Base-by-base conservation (phyloP, 2,888 invertebrate genomes). In the Cephonodes hylas region DNA sequence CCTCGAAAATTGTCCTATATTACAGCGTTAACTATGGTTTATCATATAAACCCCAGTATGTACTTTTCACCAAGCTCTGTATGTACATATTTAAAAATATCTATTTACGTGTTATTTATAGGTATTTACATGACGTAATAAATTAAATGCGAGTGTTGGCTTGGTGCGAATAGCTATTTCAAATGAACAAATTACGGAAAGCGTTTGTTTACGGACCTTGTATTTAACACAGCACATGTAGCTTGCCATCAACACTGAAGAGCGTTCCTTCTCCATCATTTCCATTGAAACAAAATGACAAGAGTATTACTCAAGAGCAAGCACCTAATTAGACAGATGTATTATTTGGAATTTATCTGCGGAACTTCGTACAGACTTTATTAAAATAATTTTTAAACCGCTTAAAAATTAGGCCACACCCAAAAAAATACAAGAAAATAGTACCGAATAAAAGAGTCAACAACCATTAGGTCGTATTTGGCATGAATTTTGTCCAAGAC, bases 11-110 rank as follows among this genome's bases (percentile, higher is more conserved):
- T 80, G 73, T 77, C 77, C 79, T 85, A 82, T 84, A 82, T 79
- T 65, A 84, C 81, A 84, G 72, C 68, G 71, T 77, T 83, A 79
- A 73, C 76, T 79, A 80, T 64, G 88, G 89, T 88, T 86, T 88
- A 91, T 91, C 77, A 80, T 77, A 90, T 90, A 90, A 91, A 91
- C 89, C 87, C 68, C 65, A 70, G 73, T 76, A 80, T 85, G 84
- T 86, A 85, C 84, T 84, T 82, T 71, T 76, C 77, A 77, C 79
- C 75, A 81, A 83, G 80, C 81, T 76, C 77, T 76, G 71, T 84
- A 83, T 85, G 71, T 86, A 88, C 83, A 84, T 74, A 67, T 76
- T 72, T 75, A 61, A 66, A 68, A 68, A 71, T 71, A 74, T 64
- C 68, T 72, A 70, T 44, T 68, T 53, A 57, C 46, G 64, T 66